A percentile compares a stretch with the other conserved stretches of the same genome.
These are phyloP conservation scores for Lycophotia porphyrea DNA, from an alignment of 2,888 invertebrate species.

Conservation along the genomic window DNA sequence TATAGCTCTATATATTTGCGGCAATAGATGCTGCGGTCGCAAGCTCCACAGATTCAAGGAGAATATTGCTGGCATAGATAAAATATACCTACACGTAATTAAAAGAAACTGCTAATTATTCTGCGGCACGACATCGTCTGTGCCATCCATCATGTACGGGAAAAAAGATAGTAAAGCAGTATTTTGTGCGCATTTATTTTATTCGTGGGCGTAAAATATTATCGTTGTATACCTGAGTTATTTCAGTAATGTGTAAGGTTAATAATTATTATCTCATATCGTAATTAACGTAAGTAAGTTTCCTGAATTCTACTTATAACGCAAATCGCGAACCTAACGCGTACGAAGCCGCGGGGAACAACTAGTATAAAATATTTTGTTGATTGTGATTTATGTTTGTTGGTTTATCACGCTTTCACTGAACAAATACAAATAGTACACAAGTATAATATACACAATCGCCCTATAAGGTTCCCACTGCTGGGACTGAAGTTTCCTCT, in stretches of 20 bases:
- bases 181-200: conserved; percentile 4
- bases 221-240: background rate
- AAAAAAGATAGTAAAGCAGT: conserved; percentile 10
- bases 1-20: conserved; percentile 32
- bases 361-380: too few relatives aligned
- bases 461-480: too few relatives aligned
- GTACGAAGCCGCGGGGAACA: too few relatives aligned
- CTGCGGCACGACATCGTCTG: background rate
- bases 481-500: too few relatives aligned
- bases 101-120: conserved; percentile 49
- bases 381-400: too few relatives aligned
- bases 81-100: conserved; percentile 42
- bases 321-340: too few relatives aligned
- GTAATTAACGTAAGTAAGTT: background rate
- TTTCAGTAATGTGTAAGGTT: background rate
- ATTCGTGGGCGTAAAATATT: background rate
- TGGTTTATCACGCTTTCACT: too few relatives aligned
- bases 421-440: too few relatives aligned
- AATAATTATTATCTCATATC: background rate
- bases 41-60: conserved; percentile 34
- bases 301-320: background rate
- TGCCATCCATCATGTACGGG: conserved; percentile 23
- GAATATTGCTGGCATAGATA: conserved; percentile 53
- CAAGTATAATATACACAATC: too few relatives aligned
- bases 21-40: conserved; percentile 48